A percentile compares a stretch with the other conserved stretches of the same genome.
Evolutionary conservation across 2,888 invertebrate genomes (phyloP).

Genomic region (Acrobasis suavella): DNA sequence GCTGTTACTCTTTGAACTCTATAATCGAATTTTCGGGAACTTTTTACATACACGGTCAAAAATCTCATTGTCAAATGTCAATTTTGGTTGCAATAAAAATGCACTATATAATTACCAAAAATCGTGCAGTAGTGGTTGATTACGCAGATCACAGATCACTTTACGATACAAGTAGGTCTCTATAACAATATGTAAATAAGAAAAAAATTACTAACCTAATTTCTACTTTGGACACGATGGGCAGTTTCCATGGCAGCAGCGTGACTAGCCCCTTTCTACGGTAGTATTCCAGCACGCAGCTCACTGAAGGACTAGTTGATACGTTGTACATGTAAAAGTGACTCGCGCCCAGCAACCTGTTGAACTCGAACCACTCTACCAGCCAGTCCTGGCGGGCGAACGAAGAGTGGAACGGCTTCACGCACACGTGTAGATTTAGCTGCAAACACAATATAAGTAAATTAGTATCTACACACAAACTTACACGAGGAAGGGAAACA

Average conservation of each 20-base stretch:
- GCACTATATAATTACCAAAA: too few relatives aligned
- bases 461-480: too few relatives aligned
- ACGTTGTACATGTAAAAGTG: conserved; percentile 97
- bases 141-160: too few relatives aligned
- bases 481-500: too few relatives aligned
- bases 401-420: conserved; percentile 94
- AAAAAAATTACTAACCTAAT: conserved; percentile 74
- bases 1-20: background rate
- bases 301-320: conserved; percentile 90
- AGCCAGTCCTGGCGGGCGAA: conserved; percentile 92
- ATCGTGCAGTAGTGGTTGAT: too few relatives aligned
- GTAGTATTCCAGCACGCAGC: conserved; percentile 89
- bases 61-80: too few relatives aligned
- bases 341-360: conserved; percentile 90
- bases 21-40: too few relatives aligned
- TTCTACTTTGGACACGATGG: conserved; percentile 93
- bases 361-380: conserved; percentile 94
- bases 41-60: too few relatives aligned
- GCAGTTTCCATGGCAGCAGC: conserved; percentile 91
- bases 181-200: conserved; percentile 27
- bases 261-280: conserved; percentile 85
- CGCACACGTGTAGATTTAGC: conserved; percentile 89
- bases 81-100: too few relatives aligned
- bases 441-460: conserved; percentile 40
- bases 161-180: background rate